phyloP scores from a whole-genome alignment of 2,797 vertebrate species.

The Sebastes matsubarae region DNA sequence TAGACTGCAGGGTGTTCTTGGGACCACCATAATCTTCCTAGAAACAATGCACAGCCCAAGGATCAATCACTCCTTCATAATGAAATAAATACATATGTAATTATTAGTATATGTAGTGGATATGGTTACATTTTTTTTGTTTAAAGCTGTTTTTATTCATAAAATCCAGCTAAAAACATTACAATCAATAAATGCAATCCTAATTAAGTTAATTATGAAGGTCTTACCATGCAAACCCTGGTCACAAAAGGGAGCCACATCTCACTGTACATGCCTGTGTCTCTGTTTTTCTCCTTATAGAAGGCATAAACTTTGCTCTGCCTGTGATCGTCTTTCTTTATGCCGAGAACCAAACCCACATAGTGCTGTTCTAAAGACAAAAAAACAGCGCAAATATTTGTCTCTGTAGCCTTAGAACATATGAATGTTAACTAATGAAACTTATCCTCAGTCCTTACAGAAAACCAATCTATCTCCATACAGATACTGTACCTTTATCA shows the following conservation, averaged over 20 bases:
- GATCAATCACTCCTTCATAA: neutral
- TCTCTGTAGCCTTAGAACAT: rapidly evolving
- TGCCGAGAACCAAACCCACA: constrained; percentile 63
- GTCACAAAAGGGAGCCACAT: constrained; percentile 75
- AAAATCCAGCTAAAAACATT: neutral
- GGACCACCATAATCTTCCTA: constrained; percentile 77
- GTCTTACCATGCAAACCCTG: constrained; percentile 79
- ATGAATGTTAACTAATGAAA: neutral
- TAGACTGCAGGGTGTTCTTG: constrained; percentile 65
- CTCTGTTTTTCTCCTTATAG: constrained; percentile 67
- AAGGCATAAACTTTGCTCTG: constrained; percentile 76
- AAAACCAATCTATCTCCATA: neutral
- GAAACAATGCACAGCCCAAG: neutral
- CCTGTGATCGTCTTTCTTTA: rapidly evolving
- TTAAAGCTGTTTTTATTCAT: neutral
- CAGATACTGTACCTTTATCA: constrained; percentile 48
- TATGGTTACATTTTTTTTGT: no score
- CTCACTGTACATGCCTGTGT: neutral
- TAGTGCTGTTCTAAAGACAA: constrained; percentile 71
- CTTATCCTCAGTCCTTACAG: neutral
- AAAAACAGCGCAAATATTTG: neutral
- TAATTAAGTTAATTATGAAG: neutral
- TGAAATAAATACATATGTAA: neutral
- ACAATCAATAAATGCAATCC: neutral
- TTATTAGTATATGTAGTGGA: neutral